Evolutionary conservation across 2,113 vertebrate genomes (phyloP), one percentile per base, ranked within the genome.

Genomic region (Coregonus clupeaformis): DNA sequence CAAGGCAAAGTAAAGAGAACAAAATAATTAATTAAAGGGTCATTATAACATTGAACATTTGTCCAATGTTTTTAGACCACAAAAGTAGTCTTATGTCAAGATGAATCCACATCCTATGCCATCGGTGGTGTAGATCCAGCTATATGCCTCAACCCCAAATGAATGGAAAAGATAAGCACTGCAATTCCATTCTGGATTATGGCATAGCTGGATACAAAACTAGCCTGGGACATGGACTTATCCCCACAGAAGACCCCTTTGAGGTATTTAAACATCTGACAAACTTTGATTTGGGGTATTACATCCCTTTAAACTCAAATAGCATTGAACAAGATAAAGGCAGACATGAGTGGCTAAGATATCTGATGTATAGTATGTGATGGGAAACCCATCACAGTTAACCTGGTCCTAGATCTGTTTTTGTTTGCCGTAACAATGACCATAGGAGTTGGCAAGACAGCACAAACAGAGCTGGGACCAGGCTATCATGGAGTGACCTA

Each of bases 231-330:
- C 36, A 36, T 36, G 36, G 36, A 42, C 9, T 11, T 42, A 42
- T 11, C 36, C 11, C 36, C 11, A 42, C 9, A 63, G 14, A 65
- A 65, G 27, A 13, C 11, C 2, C 14, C 25, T 65, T 29, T 13
- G 11, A 59, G 6, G 69, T 79, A 64, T 81, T 80, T 84, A 79
- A 73, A 90, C 72, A 52, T 73, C 60, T 70, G 80, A 73, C 72
- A 76, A 77, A 82, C 75, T 79, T 59, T 22, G 71, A 77, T 83
- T 77, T 75, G 79, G 73, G 79, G 65, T 71, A 55, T 45, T 69
- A 77, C 55, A 80, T 52, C 76, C 75, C 74, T 77, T 83, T 68
- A 70, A 71, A 69, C 67, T 82, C 64, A 86, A 47, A 55, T 60
- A 74, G 76, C 36, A 81, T 78, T 84, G 68, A 82, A 80, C 76